These are phyloP conservation scores for Periplaneta americana DNA, from an alignment of 1,140 invertebrate species.

Conservation along the genomic window DNA sequence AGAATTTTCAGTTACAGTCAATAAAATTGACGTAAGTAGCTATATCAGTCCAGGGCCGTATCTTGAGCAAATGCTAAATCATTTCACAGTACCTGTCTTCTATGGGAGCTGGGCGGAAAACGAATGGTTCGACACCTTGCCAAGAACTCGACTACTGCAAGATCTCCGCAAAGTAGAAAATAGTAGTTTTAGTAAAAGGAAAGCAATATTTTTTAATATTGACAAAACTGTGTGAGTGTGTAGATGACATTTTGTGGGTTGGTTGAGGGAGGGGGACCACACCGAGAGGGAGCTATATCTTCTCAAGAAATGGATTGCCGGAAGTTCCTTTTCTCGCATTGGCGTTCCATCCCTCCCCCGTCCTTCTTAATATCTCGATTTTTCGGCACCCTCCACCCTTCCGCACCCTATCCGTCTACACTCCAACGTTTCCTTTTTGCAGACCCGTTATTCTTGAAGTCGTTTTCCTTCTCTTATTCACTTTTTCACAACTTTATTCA, in stretches of 20 bases:
- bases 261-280: too few species aligned
- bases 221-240: constrained; percentile 4
- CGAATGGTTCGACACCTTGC: not conserved
- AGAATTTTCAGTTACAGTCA: too few species aligned
- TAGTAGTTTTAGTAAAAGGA: constrained; percentile 4
- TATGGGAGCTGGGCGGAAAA: not conserved
- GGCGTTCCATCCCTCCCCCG: not conserved
- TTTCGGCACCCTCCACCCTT: not conserved
- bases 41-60: too few species aligned
- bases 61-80: too few species aligned
- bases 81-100: not conserved
- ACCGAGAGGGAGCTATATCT: not conserved
- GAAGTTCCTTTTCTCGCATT: not conserved
- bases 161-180: not conserved
- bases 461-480: not conserved
- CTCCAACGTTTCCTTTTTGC: not conserved
- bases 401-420: not conserved
- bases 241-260: not conserved
- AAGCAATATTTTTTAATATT: constrained; percentile 8
- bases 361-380: not conserved
- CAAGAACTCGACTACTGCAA: not conserved
- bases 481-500: not conserved
- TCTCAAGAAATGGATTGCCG: not conserved
- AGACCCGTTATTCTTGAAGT: not conserved
- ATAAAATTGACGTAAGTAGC: too few species aligned